Evolutionary conservation across 2,888 invertebrate species (phyloP).

Genomic region (Torymus aiolomorphi): DNA sequence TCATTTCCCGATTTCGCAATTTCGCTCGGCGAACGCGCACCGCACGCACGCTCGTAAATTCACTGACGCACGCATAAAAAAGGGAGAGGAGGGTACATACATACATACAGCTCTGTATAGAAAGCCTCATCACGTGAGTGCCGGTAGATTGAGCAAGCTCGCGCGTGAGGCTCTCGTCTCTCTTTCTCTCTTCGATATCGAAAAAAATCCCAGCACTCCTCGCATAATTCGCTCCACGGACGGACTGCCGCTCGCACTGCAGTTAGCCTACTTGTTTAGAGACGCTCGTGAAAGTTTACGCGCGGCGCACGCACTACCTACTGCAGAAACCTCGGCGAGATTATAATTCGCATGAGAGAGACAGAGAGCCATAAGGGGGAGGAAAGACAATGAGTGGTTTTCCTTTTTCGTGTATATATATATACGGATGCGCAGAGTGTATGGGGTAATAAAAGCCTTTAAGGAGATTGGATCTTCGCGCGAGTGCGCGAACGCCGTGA

Average conservation of each 20-base stretch:
- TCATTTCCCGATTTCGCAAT: constrained; percentile 39
- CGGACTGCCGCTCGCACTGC: constrained; percentile 6
- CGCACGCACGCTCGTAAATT: constrained; percentile 12
- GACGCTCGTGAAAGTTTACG: constrained; percentile 26
- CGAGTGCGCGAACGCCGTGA: not conserved
- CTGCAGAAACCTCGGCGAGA: not conserved
- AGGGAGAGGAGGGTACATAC: not conserved
- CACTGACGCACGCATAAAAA: not conserved
- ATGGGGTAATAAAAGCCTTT: constrained; percentile 22
- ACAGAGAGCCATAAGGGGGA: not conserved
- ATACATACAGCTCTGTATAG: not conserved
- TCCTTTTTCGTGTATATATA: not conserved
- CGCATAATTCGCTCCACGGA: not conserved
- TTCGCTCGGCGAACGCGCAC: not conserved
- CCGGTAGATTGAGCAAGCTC: too few relatives aligned
- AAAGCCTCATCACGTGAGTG: constrained; percentile 18
- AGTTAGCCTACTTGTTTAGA: constrained; percentile 42
- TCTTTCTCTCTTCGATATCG: too few relatives aligned
- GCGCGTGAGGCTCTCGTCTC: too few relatives aligned
- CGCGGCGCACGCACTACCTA: not conserved
- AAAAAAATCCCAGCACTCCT: too few relatives aligned
- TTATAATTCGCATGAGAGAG: constrained; percentile 5
- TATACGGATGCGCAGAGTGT: not conserved
- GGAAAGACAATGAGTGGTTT: constrained; percentile 6
- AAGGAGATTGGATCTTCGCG: constrained; percentile 27